Evolutionary conservation across 1,140 invertebrate genomes (phyloP).

Genomic region (Coenobita brevimanus): DNA sequence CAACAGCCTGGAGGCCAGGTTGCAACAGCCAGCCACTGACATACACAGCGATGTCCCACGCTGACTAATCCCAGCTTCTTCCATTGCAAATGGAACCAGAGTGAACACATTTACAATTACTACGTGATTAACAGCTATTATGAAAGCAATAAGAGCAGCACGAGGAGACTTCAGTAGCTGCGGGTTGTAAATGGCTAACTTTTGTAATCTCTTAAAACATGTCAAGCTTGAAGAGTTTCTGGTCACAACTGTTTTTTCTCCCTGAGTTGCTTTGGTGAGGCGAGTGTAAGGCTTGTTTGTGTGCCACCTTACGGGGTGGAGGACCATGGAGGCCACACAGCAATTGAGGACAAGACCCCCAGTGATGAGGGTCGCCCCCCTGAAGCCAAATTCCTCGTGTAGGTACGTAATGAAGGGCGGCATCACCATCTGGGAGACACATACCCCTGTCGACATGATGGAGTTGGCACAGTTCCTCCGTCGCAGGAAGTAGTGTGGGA

Average conservation of each 20-base stretch:
- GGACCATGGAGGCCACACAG: conserved; percentile 13
- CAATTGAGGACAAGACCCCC: conserved; percentile 9
- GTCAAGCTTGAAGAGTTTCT: neutral
- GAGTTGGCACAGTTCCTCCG: neutral
- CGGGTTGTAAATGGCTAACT: neutral
- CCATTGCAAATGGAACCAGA: conserved; percentile 20
- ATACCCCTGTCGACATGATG: conserved; percentile 7
- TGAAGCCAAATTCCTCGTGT: neutral
- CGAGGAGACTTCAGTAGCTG: neutral
- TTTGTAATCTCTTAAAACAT: no score
- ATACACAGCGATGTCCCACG: no score
- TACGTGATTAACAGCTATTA: neutral
- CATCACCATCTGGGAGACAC: neutral
- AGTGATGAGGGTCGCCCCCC: conserved; percentile 1
- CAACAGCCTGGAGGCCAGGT: no score
- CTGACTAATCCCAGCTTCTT: conserved; percentile 11
- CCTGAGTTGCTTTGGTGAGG: neutral
- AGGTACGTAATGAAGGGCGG: conserved; percentile 4
- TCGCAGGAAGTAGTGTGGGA: conserved; percentile 27
- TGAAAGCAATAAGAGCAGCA: conserved; percentile 1
- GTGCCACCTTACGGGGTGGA: conserved; percentile 28
- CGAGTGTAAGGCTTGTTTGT: neutral
- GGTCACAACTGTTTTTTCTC: neutral
- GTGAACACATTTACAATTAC: no score
- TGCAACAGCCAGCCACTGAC: no score